These are phyloP conservation scores for Loripinus fragilis DNA, from an alignment of 2,888 invertebrate species.

Conservation along the genomic window DNA sequence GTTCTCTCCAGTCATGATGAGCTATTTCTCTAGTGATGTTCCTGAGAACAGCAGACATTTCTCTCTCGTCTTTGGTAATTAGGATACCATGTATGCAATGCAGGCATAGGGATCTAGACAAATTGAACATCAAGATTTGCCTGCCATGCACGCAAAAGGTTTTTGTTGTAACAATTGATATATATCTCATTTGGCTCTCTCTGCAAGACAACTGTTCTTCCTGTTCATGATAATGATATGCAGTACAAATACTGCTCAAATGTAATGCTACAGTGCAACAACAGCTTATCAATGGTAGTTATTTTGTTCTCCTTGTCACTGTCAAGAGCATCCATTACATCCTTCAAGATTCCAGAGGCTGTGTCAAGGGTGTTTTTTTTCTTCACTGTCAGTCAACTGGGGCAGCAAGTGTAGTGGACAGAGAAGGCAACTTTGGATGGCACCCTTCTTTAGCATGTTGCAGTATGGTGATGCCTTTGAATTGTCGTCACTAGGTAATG, in stretches of 20 bases:
- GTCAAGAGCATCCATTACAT: constrained; percentile 6
- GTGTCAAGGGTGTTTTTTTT: constrained; percentile 24
- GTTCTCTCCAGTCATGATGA: constrained; percentile 22
- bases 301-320: not conserved
- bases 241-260: constrained; percentile 31
- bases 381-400: not conserved
- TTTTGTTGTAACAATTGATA: constrained; percentile 41
- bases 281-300: constrained; percentile 14
- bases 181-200: constrained; percentile 22
- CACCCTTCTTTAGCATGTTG: constrained; percentile 47
- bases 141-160: constrained; percentile 38
- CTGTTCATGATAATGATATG: constrained; percentile 37
- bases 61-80: constrained; percentile 35
- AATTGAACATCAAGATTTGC: constrained; percentile 60
- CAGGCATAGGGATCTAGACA: constrained; percentile 50
- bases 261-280: constrained; percentile 26
- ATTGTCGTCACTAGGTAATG: constrained; percentile 25
- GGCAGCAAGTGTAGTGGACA: not conserved
- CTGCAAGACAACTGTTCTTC: constrained; percentile 34
- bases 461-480: constrained; percentile 52
- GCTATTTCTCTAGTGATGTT: constrained; percentile 29
- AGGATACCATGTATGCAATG: constrained; percentile 55
- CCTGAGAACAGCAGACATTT: constrained; percentile 37
- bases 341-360: constrained; percentile 18
- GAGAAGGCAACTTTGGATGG: constrained; percentile 43